Evolutionary conservation across 37 sponge, comb jelly and placozoan genomes (phyloP), one percentile per base, ranked within the genome.

Genomic region (Corticium candelabrum): DNA sequence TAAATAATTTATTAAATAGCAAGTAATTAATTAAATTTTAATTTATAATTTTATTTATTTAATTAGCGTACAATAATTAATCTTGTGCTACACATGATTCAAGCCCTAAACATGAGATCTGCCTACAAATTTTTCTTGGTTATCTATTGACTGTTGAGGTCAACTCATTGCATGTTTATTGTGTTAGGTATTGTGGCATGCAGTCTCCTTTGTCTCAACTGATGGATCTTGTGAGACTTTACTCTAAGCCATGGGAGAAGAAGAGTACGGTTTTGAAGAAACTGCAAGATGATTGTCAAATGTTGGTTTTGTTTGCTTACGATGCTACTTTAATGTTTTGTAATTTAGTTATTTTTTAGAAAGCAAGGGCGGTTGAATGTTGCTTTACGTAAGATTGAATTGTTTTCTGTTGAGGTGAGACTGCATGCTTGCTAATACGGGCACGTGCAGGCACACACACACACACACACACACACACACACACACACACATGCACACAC

Each of bases 181-280:
- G 11, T 1, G 68, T 0, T 34, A 91, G 93, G 72, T 82, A 76
- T 35, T 88, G 89, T 33, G 89, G 86, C 29, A 40, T 91, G 30
- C 74, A 69, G 39, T 62, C 43, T 40, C 93, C 89, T 30, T 68
- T 89, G 67, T 77, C 72, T 3, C 86, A 88, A 76, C 76, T 92
- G 76, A 74, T 68, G 4, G 76, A 86, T 15, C 37, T 86, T 77
- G 87, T 86, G 1, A 70, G 70, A 11, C 80, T 84, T 2, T 90
- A 89, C 75, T 84, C 90, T 0, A 33, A 4, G 30, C 74, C 87
- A 27, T 86, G 89, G 93, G 90, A 92, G 76, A 84, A 86, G 79
- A 86, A 84, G 74, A 38, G 57, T 3, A 85, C 37, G 21, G 76
- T 67, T 1, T 57, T 92, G 75, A 92, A 86, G 81, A 77, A 78